Evolutionary conservation across 2,888 invertebrate genomes (phyloP), one percentile per base, ranked within the genome.

Genomic region (Odontocolon sp.): DNA sequence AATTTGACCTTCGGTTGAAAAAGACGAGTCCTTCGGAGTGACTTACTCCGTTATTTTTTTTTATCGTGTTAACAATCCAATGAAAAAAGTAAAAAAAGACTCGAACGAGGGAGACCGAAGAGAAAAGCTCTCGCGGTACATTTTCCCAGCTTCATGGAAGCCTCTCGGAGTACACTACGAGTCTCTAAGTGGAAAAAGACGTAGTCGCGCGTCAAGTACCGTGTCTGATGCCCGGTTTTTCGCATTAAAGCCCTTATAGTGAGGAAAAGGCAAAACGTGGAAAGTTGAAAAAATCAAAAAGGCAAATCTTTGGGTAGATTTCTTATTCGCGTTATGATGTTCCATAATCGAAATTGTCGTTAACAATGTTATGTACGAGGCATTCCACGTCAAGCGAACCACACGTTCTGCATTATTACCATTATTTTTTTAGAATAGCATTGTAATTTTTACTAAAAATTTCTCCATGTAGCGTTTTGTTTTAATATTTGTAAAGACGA

Each of bases 141-240:
- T 16, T 64, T 64, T 38, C 36, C 16, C 26, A 26, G 50, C 26
- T 64, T 50, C n/a, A 33, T 23, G 23, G 47, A 47, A 63, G 63
- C 63, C 47, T 36, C 36, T 63, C 42, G 47, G 33, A 14, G 33
- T 14, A 4, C n/a, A n/a, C n/a, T n/a, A n/a, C 61, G 64, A 59
- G 57, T 28, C 28, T 38, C 64, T 59, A 52, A 69, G 69, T 70
- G 75, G 69, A 70, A 70, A 75, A 75, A 69, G 36, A 75, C 57
- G 64, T 74, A 68, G 47, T 50, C 56, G 56, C 40, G 42, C 16
- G 59, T 36, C 64, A 21, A 54, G 64, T 52, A 36, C 47, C 52
- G 45, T 33, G 42, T 33, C 47, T 59, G 56, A 57, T 28, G 56
- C n/a, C 8, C 38, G 64, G 33, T 54, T 45, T 66, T 56, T n/a